A percentile compares a stretch with the other conserved stretches of the same genome.
phyloP scores from a whole-genome alignment of 2,888 invertebrate genomes.

The Geotrupes spiniger region DNA sequence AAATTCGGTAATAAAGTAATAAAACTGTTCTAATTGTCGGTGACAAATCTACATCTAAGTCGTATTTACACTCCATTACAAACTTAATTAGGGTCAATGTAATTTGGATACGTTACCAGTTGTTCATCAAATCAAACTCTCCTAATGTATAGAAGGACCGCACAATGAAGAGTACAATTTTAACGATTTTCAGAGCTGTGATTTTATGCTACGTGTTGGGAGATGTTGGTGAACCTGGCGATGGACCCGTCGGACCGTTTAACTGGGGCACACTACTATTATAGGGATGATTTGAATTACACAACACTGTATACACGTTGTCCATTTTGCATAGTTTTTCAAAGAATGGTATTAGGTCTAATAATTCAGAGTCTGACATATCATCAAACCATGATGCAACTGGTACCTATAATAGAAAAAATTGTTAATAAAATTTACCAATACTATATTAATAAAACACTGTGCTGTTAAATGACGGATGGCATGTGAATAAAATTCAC shows the following conservation, averaged over 20 bases:
- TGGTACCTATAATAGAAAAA: conserved; percentile 81
- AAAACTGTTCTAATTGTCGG: too few relatives aligned
- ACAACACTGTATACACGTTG: conserved; percentile 92
- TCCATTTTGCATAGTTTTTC: conserved; percentile 96
- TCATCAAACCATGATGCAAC: conserved; percentile 99
- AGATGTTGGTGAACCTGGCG: conserved; percentile 28
- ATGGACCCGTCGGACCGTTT: conserved; percentile 35
- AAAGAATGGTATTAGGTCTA: conserved; percentile 97
- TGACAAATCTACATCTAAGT: too few relatives aligned
- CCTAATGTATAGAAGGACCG: conserved; percentile 34
- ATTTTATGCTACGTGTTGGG: conserved; percentile 43
- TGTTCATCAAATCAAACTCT: conserved; percentile 28
- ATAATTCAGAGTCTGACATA: conserved; percentile 93
- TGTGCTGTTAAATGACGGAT: too few relatives aligned
- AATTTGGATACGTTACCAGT: conserved; percentile 23
- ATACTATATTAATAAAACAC: too few relatives aligned
- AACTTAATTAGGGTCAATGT: not conserved
- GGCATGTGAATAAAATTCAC: too few relatives aligned
- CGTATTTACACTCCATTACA: conserved; percentile 3
- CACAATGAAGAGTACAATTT: conserved; percentile 34
- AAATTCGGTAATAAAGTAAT: too few relatives aligned
- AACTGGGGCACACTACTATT: conserved; percentile 49
- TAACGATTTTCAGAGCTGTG: conserved; percentile 25
- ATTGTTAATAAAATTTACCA: too few relatives aligned
- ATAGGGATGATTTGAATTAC: conserved; percentile 87